phyloP scores from a whole-genome alignment of 2,113 vertebrate genomes.

The Oncorhynchus clarkii region DNA sequence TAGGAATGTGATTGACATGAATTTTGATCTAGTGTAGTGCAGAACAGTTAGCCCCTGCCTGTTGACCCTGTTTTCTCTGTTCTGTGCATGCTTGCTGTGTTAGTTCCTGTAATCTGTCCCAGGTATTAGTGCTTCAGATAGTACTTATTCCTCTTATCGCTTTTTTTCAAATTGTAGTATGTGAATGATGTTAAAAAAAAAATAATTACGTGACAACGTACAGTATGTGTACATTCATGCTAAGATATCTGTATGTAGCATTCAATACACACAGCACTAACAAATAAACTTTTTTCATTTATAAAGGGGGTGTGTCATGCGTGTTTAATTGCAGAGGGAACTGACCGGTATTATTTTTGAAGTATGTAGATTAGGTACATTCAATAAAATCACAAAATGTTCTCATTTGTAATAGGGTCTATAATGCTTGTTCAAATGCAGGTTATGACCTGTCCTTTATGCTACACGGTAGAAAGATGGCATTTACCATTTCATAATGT shows the following conservation, averaged over 20 bases:
- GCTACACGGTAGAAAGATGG: too few species aligned
- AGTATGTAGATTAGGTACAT: not conserved
- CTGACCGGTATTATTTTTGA: not conserved
- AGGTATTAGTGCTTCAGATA: slow-evolving; percentile 46
- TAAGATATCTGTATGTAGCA: slow-evolving; percentile 76
- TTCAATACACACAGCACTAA: slow-evolving; percentile 79
- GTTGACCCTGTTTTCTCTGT: slow-evolving; percentile 50
- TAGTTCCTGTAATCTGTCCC: slow-evolving; percentile 69
- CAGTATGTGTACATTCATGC: slow-evolving; percentile 72
- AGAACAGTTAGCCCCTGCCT: not conserved
- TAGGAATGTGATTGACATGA: slow-evolving; percentile 2
- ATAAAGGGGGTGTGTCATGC: slow-evolving; percentile 28
- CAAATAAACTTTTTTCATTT: slow-evolving; percentile 77
- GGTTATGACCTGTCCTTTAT: not conserved
- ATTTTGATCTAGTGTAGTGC: slow-evolving; percentile 19
- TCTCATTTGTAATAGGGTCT: not conserved
- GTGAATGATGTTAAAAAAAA: slow-evolving; percentile 67
- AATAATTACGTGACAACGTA: slow-evolving; percentile 59
- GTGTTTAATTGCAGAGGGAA: not conserved
- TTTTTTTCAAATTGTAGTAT: slow-evolving; percentile 67
- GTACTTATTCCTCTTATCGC: slow-evolving; percentile 51
- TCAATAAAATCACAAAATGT: not conserved
- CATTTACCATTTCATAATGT: too few species aligned
- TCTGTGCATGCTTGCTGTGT: slow-evolving; percentile 75
- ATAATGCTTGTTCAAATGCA: not conserved